A percentile compares a stretch with the other conserved stretches of the same genome.
Evolutionary conservation across 2,888 invertebrate species (phyloP).

Genomic region (Rhogogaster chlorosoma): DNA sequence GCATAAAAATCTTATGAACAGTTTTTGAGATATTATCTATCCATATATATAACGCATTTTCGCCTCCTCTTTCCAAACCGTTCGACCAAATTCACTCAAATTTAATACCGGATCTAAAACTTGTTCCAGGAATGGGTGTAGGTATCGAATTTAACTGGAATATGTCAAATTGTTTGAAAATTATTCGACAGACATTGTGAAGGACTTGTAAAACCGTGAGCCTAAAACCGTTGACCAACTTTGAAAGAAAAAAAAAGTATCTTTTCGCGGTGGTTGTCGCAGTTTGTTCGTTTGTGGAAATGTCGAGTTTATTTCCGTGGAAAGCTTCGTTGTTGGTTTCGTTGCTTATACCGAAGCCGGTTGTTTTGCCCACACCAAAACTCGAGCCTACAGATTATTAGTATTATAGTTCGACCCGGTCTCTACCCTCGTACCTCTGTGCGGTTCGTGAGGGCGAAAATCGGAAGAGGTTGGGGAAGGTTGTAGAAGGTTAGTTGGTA

Average conservation of each 20-base stretch:
- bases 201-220: too few species aligned
- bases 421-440: constrained; percentile 22
- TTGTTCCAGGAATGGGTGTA: not conserved
- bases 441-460: not conserved
- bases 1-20: not conserved
- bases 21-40: not conserved
- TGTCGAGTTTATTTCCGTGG: not conserved
- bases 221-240: not conserved
- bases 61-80: too few species aligned
- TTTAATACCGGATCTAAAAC: not conserved
- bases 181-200: not conserved
- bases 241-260: not conserved
- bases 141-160: not conserved
- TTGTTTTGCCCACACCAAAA: constrained; percentile 5
- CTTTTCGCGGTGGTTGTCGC: not conserved
- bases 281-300: not conserved
- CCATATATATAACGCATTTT: too few species aligned
- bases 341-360: not conserved
- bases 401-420: constrained; percentile 41
- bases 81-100: too few species aligned
- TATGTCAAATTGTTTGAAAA: not conserved
- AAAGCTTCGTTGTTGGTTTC: not conserved
- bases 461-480: not conserved
- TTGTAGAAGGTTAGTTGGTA: constrained; percentile 31
- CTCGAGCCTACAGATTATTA: constrained; percentile 25